Base-by-base conservation (phyloP, 2,113 vertebrate genomes). In the Myotis lucifugus region DNA sequence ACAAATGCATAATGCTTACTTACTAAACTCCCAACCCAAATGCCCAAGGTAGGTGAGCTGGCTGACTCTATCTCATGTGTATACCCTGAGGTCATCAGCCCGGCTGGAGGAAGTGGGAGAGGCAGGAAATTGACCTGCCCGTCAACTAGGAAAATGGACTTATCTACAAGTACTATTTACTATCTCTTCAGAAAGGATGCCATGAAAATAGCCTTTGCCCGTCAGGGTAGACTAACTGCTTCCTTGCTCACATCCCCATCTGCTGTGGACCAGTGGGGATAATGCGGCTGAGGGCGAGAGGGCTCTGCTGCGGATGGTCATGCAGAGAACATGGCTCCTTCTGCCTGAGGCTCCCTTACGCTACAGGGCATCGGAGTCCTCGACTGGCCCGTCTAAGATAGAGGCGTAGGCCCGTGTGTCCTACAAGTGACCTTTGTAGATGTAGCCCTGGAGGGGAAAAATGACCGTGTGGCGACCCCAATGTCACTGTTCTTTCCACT, bases 141-240 rank as follows among this genome's bases (percentile, higher is more conserved):
- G 50, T 66, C n/a, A 50, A 61, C 90, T 84, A 95, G 73, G 86
- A 85, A 93, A 88, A 86, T 70, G 81, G 66, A 93, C 88, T 90
- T 46, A 88, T 17, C 73, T 84, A 90, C 27, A 92, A 74, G 95
- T 50, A 52, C 67, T 67, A 97, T 85, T 96, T 81, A 86, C 76
- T 87, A 10, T 90, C 84, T 92, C 85, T 90, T 94, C 94, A 87
- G 90, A 95, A 48, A 69, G 17, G 81, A 34, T 74, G 67, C 64
- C 92, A 88, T 61, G 72, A 88, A 96, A 90, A 70, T 19, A 93
- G 81, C 85, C 34, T 61, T 40, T 59, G 70, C 93, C 82, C 34
- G 17, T 93, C 90, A 95, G 85, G 27, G 37, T 13, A 93, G 66
- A 90, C 70, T 86, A 89, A 96, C 67, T 48, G 14, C 84, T 90